Base-by-base conservation (phyloP, 2,888 invertebrate genomes). In the Spialia ferax region DNA sequence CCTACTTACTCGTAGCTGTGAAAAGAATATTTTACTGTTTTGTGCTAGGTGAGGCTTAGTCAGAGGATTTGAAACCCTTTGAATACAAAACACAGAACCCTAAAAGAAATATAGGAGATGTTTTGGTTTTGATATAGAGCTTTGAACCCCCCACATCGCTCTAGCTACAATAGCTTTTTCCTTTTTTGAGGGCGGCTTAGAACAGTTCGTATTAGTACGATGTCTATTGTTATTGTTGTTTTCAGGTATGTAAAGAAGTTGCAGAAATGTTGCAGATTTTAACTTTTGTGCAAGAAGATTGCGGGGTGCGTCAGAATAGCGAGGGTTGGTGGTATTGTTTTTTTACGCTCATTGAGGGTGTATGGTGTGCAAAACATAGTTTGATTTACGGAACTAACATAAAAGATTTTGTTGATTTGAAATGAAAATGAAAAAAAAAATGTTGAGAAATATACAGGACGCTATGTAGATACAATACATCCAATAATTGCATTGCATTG, bases 201-300 rank as follows among this genome's bases (percentile, higher is more conserved):
- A 56, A n/a, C 26, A 18, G 11, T 11, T 38, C 13, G 52, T 42
- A 35, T 50, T 57, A 57, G 35, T 23, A 48, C 26, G 15, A 29
- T 32, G 0, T 11, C 59, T 57, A 59, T 65, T 65, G 59, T 65
- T 54, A 38, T 59, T 65, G 52, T 59, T 54, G 65, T 59, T 15
- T 29, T 5, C 10, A 32, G 42, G 45, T 42, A 35, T 35, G 45
- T 42, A 35, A 35, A 22, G 10, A 56, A 48, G 29, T 32, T 45
- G 32, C 8, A 20, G 20, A 65, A 65, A 59, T 52, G 59, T 65
- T 50, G 42, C 63, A 35, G 38, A 26, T 57, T 65, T 59, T 32
- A 5, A 52, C 65, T 65, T 26, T 35, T 64, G 57, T 54, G 38
- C 38, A 7, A 50, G 38, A 59, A 65, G 23, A 64, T 65, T 65